Conservation (phyloP, 2,888 invertebrate genomes). For the Hybos culiciformis region DNA sequence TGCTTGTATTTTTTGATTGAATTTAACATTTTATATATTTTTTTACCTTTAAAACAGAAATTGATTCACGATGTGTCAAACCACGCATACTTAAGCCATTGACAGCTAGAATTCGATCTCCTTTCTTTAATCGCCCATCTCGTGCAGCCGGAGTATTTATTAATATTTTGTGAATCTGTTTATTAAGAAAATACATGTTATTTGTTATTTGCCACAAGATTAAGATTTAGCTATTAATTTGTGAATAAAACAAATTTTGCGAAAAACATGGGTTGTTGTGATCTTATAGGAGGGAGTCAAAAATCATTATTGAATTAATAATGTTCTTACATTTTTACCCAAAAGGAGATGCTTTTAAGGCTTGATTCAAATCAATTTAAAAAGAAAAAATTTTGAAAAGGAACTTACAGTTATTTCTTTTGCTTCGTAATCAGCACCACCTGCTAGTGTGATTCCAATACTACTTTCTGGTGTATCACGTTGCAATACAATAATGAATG, state of each 20-base stretch:
- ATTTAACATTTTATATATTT: constrained; percentile 11
- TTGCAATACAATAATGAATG: constrained; percentile 50
- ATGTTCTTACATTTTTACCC: no score
- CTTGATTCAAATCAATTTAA: neutral
- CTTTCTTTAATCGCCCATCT: constrained; percentile 73
- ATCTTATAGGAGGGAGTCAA: no score
- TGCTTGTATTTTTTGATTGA: neutral
- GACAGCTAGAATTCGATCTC: constrained; percentile 77
- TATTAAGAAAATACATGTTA: neutral
- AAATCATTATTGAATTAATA: no score
- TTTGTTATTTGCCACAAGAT: no score
- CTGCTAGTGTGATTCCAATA: constrained; percentile 76
- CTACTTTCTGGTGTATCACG: constrained; percentile 56
- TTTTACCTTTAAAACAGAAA: constrained; percentile 68
- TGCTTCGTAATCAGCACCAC: constrained; percentile 80
- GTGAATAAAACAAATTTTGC: no score
- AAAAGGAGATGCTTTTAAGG: no score
- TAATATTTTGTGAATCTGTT: constrained; percentile 72
- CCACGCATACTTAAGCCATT: constrained; percentile 74
- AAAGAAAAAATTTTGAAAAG: neutral
- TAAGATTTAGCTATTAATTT: no score
- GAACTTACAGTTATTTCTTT: constrained; percentile 72
- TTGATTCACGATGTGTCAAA: constrained; percentile 74
- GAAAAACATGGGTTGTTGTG: no score
- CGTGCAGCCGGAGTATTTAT: constrained; percentile 74